Base-by-base conservation (phyloP, 2,888 invertebrate species). In the Trachelus troglodyta region DNA sequence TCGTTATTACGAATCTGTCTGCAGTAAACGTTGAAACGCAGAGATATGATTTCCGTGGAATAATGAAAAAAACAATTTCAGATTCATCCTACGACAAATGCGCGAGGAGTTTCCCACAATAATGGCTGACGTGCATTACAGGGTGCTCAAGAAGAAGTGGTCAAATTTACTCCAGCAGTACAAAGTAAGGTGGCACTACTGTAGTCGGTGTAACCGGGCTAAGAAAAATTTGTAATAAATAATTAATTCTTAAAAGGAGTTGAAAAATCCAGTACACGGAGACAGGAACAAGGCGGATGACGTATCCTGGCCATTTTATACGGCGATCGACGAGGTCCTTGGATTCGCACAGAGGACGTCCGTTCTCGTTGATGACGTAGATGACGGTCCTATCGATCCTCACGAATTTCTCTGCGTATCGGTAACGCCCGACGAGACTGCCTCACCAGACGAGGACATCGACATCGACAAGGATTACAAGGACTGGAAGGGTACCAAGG, bases 201-300 rank as follows among this genome's bases (percentile, higher is more conserved):
- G 56, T 15, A 33, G 11, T 56, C 56, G n/a, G 30, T 56, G 4
- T 33, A 75, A 74, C 4, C 23, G 30, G 34, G 33, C 73, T 33
- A 69, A 75, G 69, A 34, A 12, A 68, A 68, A 68, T 73, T 37
- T 68, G 40, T 34, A 33, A 56, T 35, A 30, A 73, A 75, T 78
- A 79, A 84, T 81, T 81, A 81, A 80, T 83, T 80, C 83, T 81
- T 82, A 79, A 75, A 82, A 88, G 87, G 90, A 89, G 79, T 83
- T 89, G 82, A 87, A 87, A 84, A 88, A 89, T 83, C 88, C 89
- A 76, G 87, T 88, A 15, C 87, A 89, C 85, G 89, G 88, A 6
- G 88, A 88, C 84, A 89, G 87, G 84, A 90, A 89, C 85, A 86
- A 86, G 75, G 87, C 87, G 75, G 87, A 90, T 85, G 90, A 89